phyloP scores from a whole-genome alignment of 2,888 invertebrate genomes.

The Odontothrips loti region DNA sequence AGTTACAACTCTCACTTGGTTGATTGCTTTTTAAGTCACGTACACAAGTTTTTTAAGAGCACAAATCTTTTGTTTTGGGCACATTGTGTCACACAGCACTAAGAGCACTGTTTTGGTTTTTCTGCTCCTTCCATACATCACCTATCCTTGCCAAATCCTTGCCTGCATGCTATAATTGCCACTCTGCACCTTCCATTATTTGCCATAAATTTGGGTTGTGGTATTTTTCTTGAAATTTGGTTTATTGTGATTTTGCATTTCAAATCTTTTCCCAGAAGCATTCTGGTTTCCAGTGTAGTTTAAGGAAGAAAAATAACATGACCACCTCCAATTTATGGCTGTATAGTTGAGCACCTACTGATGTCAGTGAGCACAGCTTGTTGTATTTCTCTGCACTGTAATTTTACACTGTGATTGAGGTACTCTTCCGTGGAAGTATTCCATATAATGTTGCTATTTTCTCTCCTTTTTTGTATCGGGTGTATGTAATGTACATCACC shows the following conservation, averaged over 20 bases:
- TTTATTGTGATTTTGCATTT: too few species aligned
- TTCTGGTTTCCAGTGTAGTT: background rate
- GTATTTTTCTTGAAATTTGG: slow-evolving; percentile 22
- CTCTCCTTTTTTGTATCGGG: too few species aligned
- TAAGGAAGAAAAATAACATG: background rate
- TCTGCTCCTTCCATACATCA: slow-evolving; percentile 20
- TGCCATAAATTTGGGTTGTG: slow-evolving; percentile 27
- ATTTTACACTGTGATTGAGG: slow-evolving; percentile 10
- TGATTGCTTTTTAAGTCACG: slow-evolving; percentile 32
- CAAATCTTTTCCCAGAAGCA: background rate
- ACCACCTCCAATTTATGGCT: slow-evolving; percentile 9
- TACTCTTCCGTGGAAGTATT: background rate
- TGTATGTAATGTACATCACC: too few species aligned
- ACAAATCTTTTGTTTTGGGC: slow-evolving; percentile 27
- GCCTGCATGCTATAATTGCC: slow-evolving; percentile 21
- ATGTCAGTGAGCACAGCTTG: slow-evolving; percentile 10
- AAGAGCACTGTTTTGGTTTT: slow-evolving; percentile 22
- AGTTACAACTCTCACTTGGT: slow-evolving; percentile 31
- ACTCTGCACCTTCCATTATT: background rate
- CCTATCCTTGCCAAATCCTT: slow-evolving; percentile 19
- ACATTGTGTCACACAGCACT: slow-evolving; percentile 19
- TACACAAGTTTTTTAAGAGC: slow-evolving; percentile 30
- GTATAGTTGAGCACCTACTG: slow-evolving; percentile 7
- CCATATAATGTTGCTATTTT: background rate
- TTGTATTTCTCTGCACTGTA: slow-evolving; percentile 14